Percentiles rank a stretch among this genome's conserved stretches.
Conservation (phyloP, 2,888 invertebrate genomes). For the Leptinotarsa rubiginosa region DNA sequence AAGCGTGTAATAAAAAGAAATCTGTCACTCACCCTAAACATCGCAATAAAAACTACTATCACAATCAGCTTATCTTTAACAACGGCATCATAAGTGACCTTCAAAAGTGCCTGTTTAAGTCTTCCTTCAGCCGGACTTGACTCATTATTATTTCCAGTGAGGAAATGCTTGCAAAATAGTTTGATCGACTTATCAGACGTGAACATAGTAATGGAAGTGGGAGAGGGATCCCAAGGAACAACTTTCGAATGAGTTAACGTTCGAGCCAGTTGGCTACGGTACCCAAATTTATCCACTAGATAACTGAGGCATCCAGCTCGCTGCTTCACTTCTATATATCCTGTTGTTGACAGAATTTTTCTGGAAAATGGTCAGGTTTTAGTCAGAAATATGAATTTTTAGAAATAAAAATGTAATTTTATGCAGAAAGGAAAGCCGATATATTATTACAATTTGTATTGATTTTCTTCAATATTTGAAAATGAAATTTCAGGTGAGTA, state of each 20-base stretch:
- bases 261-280: slow-evolving; percentile 82
- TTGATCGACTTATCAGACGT: slow-evolving; percentile 79
- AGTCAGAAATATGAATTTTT: background rate
- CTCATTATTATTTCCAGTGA: slow-evolving; percentile 58
- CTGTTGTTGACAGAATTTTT: slow-evolving; percentile 75
- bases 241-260: slow-evolving; percentile 81
- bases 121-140: slow-evolving; percentile 64
- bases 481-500: too few relatives aligned
- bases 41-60: slow-evolving; percentile 78
- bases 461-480: too few relatives aligned
- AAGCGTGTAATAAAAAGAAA: too few relatives aligned
- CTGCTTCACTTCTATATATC: slow-evolving; percentile 87
- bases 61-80: slow-evolving; percentile 83
- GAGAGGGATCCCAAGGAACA: slow-evolving; percentile 75
- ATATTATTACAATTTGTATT: too few relatives aligned
- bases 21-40: slow-evolving; percentile 72
- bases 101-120: slow-evolving; percentile 73
- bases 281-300: slow-evolving; percentile 84
- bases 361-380: slow-evolving; percentile 62
- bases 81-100: slow-evolving; percentile 83
- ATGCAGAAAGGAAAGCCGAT: too few relatives aligned
- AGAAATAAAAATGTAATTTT: too few relatives aligned
- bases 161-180: slow-evolving; percentile 78
- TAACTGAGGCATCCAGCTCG: slow-evolving; percentile 90
- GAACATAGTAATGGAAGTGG: slow-evolving; percentile 79